Evolutionary conservation across 1,140 invertebrate species (phyloP).

Genomic region (Thaumetopoea pityocampa): DNA sequence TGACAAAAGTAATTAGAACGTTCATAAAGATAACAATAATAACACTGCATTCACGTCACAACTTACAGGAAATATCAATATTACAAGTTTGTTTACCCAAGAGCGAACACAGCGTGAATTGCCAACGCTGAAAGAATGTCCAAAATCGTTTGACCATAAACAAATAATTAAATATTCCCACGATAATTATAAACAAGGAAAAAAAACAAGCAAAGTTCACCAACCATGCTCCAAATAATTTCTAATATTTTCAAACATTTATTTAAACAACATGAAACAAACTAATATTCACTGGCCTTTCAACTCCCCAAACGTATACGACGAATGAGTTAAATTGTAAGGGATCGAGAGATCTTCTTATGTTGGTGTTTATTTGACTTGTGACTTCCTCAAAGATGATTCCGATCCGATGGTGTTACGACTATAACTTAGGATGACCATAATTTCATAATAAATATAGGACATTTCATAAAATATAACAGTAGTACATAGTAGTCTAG

Average conservation of each 20-base stretch:
- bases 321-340: not conserved
- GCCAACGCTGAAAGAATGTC: not conserved
- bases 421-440: conserved; percentile 4
- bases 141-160: conserved; percentile 3
- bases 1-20: not conserved
- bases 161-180: conserved; percentile 17
- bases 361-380: conserved; percentile 3
- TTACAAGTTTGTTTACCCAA: conserved; percentile 2
- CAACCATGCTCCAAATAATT: too few relatives aligned
- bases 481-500: not conserved
- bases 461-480: not conserved
- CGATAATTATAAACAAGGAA: conserved; percentile 19
- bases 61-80: not conserved
- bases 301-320: too few relatives aligned
- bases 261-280: conserved; percentile 14
- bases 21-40: not conserved
- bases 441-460: not conserved
- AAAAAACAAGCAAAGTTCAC: conserved; percentile 9
- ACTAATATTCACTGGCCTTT: conserved; percentile 14
- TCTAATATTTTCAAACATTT: too few relatives aligned
- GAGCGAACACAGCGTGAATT: conserved; percentile 1
- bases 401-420: conserved; percentile 1
- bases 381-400: conserved; percentile 11
- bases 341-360: conserved; percentile 1
- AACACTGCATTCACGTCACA: too few relatives aligned